Evolutionary conservation across 2,113 vertebrate genomes (phyloP).

Genomic region (Neodontobutis hainanensis): DNA sequence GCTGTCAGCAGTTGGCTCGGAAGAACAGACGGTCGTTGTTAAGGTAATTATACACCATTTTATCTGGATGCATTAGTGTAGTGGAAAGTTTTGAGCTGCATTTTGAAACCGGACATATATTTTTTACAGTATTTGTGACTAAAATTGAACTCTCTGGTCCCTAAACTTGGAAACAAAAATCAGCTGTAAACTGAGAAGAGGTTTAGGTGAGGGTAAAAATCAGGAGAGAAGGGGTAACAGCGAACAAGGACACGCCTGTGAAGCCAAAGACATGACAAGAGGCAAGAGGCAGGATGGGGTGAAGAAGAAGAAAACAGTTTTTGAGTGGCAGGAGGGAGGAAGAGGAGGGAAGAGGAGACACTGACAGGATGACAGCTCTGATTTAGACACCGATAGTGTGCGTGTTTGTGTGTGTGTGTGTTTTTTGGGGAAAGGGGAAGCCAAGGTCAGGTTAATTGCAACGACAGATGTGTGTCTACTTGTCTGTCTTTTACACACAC

Average conservation of each 20-base stretch:
- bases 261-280: constrained; percentile 18
- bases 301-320: constrained; percentile 57
- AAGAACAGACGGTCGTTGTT: neutral
- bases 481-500: constrained; percentile 26
- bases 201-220: constrained; percentile 1
- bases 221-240: constrained; percentile 8
- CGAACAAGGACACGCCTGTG: constrained; percentile 16
- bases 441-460: constrained; percentile 77
- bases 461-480: constrained; percentile 61
- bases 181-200: constrained; percentile 2
- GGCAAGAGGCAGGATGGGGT: constrained; percentile 44
- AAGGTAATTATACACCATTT: constrained; percentile 7
- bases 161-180: neutral
- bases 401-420: constrained; percentile 28
- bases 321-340: constrained; percentile 68
- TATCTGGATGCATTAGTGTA: neutral
- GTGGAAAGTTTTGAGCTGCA: neutral
- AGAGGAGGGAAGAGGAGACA: constrained; percentile 52
- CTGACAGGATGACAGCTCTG: constrained; percentile 76
- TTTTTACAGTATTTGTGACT: too few species aligned
- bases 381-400: constrained; percentile 71
- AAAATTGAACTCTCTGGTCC: too few species aligned
- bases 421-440: constrained; percentile 59
- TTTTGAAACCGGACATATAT: too few species aligned
- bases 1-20: neutral